Evolutionary conservation across 2,888 invertebrate genomes (phyloP).

Genomic region (Drosophila aldrichi): DNA sequence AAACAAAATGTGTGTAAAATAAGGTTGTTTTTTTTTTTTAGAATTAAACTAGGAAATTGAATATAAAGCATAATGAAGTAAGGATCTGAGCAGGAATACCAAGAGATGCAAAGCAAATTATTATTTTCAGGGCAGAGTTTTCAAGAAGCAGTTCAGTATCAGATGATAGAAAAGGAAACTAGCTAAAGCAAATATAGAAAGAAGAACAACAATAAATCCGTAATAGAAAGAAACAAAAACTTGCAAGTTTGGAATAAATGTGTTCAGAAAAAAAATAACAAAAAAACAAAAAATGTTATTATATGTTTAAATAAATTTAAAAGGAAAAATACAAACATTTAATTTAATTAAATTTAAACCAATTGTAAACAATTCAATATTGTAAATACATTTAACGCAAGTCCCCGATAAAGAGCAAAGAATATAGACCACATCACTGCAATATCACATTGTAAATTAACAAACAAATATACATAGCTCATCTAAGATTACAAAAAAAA

Average conservation of each 20-base stretch:
- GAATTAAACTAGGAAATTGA: slow-evolving; percentile 45
- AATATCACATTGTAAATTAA: slow-evolving; percentile 62
- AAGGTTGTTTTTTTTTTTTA: slow-evolving; percentile 75
- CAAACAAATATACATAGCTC: slow-evolving; percentile 44
- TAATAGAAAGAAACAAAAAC: slow-evolving; percentile 23
- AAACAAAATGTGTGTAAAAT: slow-evolving; percentile 46
- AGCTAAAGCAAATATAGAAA: slow-evolving; percentile 30
- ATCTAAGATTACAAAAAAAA: slow-evolving; percentile 25
- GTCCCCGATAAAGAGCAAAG: slow-evolving; percentile 14
- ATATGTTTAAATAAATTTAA: slow-evolving; percentile 68
- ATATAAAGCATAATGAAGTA: slow-evolving; percentile 13
- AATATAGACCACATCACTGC: slow-evolving; percentile 33
- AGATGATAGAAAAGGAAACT: slow-evolving; percentile 31
- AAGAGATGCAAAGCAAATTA: neutral
- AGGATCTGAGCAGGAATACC: slow-evolving; percentile 28
- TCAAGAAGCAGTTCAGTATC: slow-evolving; percentile 15
- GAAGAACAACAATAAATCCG: slow-evolving; percentile 40
- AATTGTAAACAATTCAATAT: slow-evolving; percentile 59
- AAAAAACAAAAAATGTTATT: slow-evolving; percentile 65
- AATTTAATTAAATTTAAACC: slow-evolving; percentile 69
- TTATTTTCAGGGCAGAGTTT: slow-evolving; percentile 31
- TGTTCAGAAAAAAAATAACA: slow-evolving; percentile 68
- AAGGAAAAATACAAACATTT: slow-evolving; percentile 50
- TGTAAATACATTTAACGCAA: slow-evolving; percentile 46
- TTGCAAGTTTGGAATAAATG: slow-evolving; percentile 71